These are phyloP conservation scores for Archilochus colubris DNA, from an alignment of 2,113 vertebrate species.

Conservation along the genomic window DNA sequence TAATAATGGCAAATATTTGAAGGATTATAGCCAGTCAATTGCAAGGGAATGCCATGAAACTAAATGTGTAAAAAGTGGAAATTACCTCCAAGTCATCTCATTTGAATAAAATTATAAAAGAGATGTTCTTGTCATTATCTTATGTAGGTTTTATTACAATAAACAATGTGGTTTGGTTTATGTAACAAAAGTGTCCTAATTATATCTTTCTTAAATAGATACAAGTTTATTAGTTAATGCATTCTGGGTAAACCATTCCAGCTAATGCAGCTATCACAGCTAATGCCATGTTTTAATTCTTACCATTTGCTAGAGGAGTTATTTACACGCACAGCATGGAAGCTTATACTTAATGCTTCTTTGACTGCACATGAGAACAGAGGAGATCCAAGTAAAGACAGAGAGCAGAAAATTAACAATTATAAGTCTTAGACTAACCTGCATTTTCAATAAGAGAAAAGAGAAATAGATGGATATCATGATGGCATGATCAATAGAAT, in stretches of 20 bases:
- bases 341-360: constrained; percentile 42
- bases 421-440: constrained; percentile 27
- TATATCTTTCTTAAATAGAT: constrained; percentile 46
- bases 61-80: constrained; percentile 40
- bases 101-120: constrained; percentile 49
- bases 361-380: constrained; percentile 58
- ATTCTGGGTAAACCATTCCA: constrained; percentile 40
- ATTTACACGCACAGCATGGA: constrained; percentile 58
- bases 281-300: constrained; percentile 51
- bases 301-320: constrained; percentile 41
- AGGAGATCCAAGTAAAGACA: constrained; percentile 42
- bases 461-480: neutral
- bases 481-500: constrained; percentile 14
- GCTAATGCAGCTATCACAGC: constrained; percentile 21
- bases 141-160: constrained; percentile 27
- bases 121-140: constrained; percentile 25
- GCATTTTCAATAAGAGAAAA: neutral
- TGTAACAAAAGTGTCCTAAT: constrained; percentile 58
- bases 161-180: constrained; percentile 7
- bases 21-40: constrained; percentile 19
- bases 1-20: constrained; percentile 44
- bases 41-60: constrained; percentile 12
- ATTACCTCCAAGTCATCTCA: constrained; percentile 46
- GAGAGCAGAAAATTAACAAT: constrained; percentile 45
- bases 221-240: constrained; percentile 42